Evolutionary conservation across 2,797 vertebrate genomes (phyloP), one percentile per base, ranked within the genome.

Genomic region (Sternarchorhynchus goeldii): DNA sequence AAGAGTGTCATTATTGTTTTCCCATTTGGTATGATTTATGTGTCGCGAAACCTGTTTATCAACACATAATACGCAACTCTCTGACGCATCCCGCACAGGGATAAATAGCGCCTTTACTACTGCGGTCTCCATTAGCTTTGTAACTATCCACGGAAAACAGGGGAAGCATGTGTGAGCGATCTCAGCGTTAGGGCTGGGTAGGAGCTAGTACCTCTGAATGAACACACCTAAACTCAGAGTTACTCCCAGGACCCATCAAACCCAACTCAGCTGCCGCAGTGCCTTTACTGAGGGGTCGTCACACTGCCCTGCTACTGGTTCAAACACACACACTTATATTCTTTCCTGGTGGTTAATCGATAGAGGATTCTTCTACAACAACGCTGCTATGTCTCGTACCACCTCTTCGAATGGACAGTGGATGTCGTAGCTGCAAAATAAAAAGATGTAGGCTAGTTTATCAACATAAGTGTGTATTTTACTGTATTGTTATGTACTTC

Each of bases 271-370:
- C 86, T 89, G 90, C 93, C 34, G 29, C 20, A 68, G 5, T 79
- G 90, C 91, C 86, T 94, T 94, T 93, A 88, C 93, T 90, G 90
- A 88, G 91, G 86, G 89, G 90, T 92, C 93, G 2, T 94, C 94
- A 94, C 73, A 78, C 84, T 84, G 87, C 90, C 89, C 87, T 88
- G 18, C 45, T 67, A 74, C 64, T 32, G 20, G 31, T 50, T 72
- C 76, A 67, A 21, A 81, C 58, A 59, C 31, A 63, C 62, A 70
- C 31, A 63, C 74, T 0, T 34, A 36, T 45, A 16, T 73, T 8
- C 41, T 5, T 63, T 31, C 7, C 32, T 17, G 21, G 45, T 58
- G 66, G 3, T 2, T 73, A 66, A 73, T 29, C 39, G 58, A 56
- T 4, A 21, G 16, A 53, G n/a, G 82, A 64, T 59, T 81, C 70